Evolutionary conservation across 1,140 invertebrate species (phyloP), one percentile per base, ranked within the genome.

Genomic region (Drosophila obscura): DNA sequence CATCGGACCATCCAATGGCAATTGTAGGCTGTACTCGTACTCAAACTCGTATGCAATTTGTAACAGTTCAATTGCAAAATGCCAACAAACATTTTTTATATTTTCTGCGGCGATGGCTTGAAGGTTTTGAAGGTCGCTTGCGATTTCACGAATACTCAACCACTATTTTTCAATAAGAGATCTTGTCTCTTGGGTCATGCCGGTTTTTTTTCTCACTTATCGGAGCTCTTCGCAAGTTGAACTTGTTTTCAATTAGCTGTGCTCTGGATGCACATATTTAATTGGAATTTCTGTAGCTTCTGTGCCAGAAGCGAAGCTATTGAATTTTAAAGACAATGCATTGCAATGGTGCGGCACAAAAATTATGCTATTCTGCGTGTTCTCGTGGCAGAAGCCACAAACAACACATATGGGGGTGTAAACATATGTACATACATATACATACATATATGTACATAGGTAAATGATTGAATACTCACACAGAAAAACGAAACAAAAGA

Each of bases 241-340:
- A 75, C 71, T 80, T 71, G 77, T 80, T 80, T 74, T 68, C 64
- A 71, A 80, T 80, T 75, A 80, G 71, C 56, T 49, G 44, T 51
- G 61, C 48, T 61, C 26, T 39, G 22, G 46, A 48, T 41, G 15
- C 26, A 45, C 19, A 13, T 45, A 48, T 43, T 6, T 55, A 26
- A 41, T 65, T 65, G 41, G 46, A 66, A 48, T 11, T 31, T n/a
- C 7, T n/a, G 19, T n/a, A 59, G 9, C 45, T 11, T 35, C 16
- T 8, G 56, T 28, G 16, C 44, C 44, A 9, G 8, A 31, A 31
- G 31, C 31, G 31, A 35, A 35, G 9, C 31, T 35, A 1, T 19
- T 19, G 19, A 19, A 19, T 19, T 19, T 19, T 1, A 1, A 19
- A 19, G 2, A 19, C 19, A 19, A 19, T 19, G 19, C 19, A 19